Evolutionary conservation across 2,113 vertebrate species (phyloP).

Genomic region (Petroica traversi): DNA sequence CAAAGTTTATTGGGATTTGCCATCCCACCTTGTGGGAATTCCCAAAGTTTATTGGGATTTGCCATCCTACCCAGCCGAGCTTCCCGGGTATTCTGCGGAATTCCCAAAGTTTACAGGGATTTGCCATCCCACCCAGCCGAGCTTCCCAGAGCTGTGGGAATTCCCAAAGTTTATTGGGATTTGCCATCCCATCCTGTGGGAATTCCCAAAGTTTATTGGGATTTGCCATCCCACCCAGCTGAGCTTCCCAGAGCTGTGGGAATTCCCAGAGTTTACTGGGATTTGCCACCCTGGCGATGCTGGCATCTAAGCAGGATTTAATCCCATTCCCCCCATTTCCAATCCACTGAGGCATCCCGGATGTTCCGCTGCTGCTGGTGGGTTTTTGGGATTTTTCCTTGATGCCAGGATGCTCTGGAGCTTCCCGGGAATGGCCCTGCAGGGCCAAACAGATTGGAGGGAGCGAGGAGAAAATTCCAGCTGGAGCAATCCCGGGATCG

Average conservation of each 20-base stretch:
- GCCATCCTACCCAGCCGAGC: neutral
- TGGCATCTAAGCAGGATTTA: neutral
- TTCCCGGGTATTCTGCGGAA: neutral
- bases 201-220: neutral
- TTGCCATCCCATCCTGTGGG: neutral
- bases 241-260: neutral
- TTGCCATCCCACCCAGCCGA: neutral
- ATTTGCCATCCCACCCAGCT: neutral
- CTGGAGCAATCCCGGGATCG: neutral
- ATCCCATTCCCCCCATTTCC: neutral
- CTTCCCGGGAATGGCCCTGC: neutral
- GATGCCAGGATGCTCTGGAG: neutral
- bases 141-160: neutral
- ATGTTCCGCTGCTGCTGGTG: rapidly evolving
- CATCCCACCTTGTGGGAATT: neutral
- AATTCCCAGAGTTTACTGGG: neutral
- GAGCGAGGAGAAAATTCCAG: neutral
- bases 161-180: neutral
- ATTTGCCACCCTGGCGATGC: neutral
- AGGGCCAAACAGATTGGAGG: neutral
- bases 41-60: neutral
- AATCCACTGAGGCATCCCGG: rapidly evolving
- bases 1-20: neutral
- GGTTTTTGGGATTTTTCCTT: neutral
- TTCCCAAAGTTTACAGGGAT: neutral